Conservation (phyloP, 2,888 invertebrate species). For the Oscheius sp. region DNA sequence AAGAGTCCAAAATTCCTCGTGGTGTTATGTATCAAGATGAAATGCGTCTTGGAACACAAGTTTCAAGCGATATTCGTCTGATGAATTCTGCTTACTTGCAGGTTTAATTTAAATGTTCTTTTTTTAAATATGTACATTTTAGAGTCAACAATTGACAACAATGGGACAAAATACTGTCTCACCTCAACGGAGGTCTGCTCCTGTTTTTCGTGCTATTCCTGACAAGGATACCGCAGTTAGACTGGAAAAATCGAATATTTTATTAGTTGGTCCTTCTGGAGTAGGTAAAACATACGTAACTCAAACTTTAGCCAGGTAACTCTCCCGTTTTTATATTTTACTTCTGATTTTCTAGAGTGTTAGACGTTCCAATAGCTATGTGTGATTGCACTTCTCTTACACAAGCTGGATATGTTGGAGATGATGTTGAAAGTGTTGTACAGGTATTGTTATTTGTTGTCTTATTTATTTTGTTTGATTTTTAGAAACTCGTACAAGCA, state of each 20-base stretch:
- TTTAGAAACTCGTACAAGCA: conserved; percentile 91
- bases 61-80: conserved; percentile 42
- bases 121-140: not conserved
- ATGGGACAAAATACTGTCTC: conserved; percentile 26
- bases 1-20: conserved; percentile 53
- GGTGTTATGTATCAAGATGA: conserved; percentile 59
- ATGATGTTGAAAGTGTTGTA: conserved; percentile 78
- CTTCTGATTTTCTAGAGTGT: conserved; percentile 76
- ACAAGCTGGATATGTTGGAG: conserved; percentile 86
- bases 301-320: conserved; percentile 87
- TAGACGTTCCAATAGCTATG: conserved; percentile 87
- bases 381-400: conserved; percentile 72
- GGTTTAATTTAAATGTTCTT: not conserved
- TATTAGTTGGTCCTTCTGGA: conserved; percentile 94
- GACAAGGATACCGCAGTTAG: conserved; percentile 76
- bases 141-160: conserved; percentile 38
- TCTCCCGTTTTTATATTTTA: not conserved
- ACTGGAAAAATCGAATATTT: conserved; percentile 93
- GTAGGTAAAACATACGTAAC: conserved; percentile 92
- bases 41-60: conserved; percentile 49
- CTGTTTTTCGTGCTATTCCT: conserved; percentile 57
- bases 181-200: conserved; percentile 38
- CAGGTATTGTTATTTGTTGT: too few relatives aligned
- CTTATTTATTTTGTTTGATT: too few relatives aligned
- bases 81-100: conserved; percentile 33